phyloP scores from a whole-genome alignment of 2,888 invertebrate genomes.

The Dicyrtoma fusca region DNA sequence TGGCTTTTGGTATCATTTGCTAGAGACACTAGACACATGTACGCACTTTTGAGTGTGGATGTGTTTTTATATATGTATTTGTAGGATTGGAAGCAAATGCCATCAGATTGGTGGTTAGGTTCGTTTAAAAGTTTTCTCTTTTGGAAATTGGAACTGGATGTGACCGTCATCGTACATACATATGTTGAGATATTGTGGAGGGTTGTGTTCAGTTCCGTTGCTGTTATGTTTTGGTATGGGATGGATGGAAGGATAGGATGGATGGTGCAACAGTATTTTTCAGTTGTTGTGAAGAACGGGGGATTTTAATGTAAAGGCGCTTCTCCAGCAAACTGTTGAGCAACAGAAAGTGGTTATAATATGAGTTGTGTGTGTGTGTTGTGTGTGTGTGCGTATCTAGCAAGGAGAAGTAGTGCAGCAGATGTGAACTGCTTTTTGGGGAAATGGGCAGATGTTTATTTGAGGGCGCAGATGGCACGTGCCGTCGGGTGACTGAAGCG shows the following conservation, averaged over 20 bases:
- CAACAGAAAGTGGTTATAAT: constrained; percentile 38
- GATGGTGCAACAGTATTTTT: constrained; percentile 36
- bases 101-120: no score
- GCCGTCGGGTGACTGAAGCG: constrained; percentile 39
- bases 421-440: constrained; percentile 40
- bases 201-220: neutral
- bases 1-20: neutral
- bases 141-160: no score
- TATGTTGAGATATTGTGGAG: neutral
- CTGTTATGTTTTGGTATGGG: constrained; percentile 1
- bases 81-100: no score
- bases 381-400: constrained; percentile 1
- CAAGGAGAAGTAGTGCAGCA: constrained; percentile 31
- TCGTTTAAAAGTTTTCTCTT: no score
- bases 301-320: constrained; percentile 9
- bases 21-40: constrained; percentile 24
- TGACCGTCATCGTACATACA: neutral
- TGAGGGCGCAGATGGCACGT: constrained; percentile 40
- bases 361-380: constrained; percentile 21
- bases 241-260: no score
- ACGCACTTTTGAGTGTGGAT: constrained; percentile 12
- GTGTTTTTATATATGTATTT: neutral
- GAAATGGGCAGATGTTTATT: constrained; percentile 40
- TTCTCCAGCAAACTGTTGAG: constrained; percentile 38
- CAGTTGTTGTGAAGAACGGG: neutral